Percentiles rank a stretch among this genome's conserved stretches.
These are phyloP conservation scores for Solea solea DNA, from an alignment of 2,113 vertebrate species.

Conservation along the genomic window DNA sequence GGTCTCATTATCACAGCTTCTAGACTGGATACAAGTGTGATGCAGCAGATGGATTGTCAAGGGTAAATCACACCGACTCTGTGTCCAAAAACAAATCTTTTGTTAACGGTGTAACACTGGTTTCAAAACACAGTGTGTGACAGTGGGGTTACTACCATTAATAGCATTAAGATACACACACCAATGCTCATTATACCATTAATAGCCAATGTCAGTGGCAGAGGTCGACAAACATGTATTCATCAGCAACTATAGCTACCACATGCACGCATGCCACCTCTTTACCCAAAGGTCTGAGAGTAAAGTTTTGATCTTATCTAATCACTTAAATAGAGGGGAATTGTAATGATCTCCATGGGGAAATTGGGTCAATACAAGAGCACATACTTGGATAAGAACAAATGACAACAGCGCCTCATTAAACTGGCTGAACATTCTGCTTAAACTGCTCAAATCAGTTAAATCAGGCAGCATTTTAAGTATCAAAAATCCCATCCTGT, in stretches of 20 bases:
- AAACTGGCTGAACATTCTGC: neutral
- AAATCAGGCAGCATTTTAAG: neutral
- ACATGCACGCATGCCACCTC: constrained; percentile 10
- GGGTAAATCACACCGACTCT: too few relatives aligned
- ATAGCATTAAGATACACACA: constrained; percentile 11
- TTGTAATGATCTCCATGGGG: constrained; percentile 26
- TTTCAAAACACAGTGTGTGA: neutral
- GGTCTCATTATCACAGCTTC: too few relatives aligned
- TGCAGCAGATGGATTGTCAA: too few relatives aligned
- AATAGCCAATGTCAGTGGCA: constrained; percentile 15
- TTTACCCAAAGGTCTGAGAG: constrained; percentile 4
- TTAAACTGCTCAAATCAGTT: too few relatives aligned
- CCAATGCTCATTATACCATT: constrained; percentile 11
- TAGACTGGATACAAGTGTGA: too few relatives aligned
- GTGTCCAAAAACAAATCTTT: too few relatives aligned
- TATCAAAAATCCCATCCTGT: neutral
- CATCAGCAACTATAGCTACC: constrained; percentile 10
- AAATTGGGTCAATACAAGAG: constrained; percentile 23
- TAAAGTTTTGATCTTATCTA: constrained; percentile 17
- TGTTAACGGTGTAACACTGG: too few relatives aligned
- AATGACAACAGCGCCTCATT: constrained; percentile 8
- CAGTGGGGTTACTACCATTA: constrained; percentile 13
- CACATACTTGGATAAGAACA: constrained; percentile 22
- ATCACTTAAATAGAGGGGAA: constrained; percentile 27
- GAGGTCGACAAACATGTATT: constrained; percentile 22